Evolutionary conservation across 2,888 invertebrate genomes (phyloP), one percentile per base, ranked within the genome.

Genomic region (Pseudococcus jackbeardsleyi): DNA sequence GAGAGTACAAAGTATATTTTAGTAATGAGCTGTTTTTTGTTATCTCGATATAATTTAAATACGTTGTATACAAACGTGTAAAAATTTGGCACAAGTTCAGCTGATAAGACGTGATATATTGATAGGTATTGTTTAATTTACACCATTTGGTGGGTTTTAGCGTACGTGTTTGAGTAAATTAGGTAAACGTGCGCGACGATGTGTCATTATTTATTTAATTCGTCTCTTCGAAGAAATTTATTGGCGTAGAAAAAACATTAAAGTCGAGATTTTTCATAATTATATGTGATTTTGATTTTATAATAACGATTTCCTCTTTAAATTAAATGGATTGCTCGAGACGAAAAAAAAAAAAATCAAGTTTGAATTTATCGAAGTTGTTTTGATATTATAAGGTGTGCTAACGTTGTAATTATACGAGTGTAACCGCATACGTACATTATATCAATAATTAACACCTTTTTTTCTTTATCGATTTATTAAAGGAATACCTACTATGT

Each of bases 61-160:
- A 3, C 12, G 19, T 33, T 72, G 68, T 72, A 11, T 72, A 72
- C 33, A 72, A 33, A 33, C 11, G 68, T 33, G 68, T 26, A 72
- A 72, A 72, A 72, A 72, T 26, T 72, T 72, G 68, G 68, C 68
- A 72, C 33, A 22, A 72, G 68, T 72, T 72, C 33, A 72, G 33
- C 11, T 72, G 33, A 22, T 72, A 72, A 72, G 68, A 72, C 12
- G 68, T 72, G 33, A 72, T 72, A 26, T 33, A 26, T 72, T 72
- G 33, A 72, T 26, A 72, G 33, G 1, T 33, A 72, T 72, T 33
- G 68, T 72, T 72, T 72, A 72, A 72, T 72, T 72, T 72, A 72
- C 68, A 33, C 33, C 6, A n/a, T 8, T 59, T 59, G 5, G 59
- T 59, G 26, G 26, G 26, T 33, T 3, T 12, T 6, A 19, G n/a